These are phyloP conservation scores for Ornithorhynchus anatinus DNA, from an alignment of 2,113 vertebrate species.

Conservation along the genomic window DNA sequence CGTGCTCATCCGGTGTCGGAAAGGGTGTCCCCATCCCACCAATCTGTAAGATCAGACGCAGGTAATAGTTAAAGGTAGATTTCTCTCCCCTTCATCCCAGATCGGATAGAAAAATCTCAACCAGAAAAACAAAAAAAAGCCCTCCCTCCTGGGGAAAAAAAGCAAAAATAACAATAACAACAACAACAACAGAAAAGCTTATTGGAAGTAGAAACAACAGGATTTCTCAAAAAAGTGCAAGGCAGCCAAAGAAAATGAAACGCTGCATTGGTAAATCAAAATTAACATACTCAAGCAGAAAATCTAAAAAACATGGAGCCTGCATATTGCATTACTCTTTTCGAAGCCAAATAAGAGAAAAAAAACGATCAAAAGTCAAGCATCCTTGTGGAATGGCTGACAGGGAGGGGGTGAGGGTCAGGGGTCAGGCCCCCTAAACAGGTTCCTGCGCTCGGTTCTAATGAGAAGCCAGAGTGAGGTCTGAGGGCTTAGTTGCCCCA, in stretches of 20 bases:
- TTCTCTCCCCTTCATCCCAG: neutral
- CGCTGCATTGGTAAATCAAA: slow-evolving; percentile 17
- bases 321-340: neutral
- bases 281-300: neutral
- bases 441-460: too few relatives aligned
- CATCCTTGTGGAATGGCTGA: too few relatives aligned
- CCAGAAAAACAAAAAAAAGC: slow-evolving; percentile 16
- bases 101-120: slow-evolving; percentile 18
- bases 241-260: slow-evolving; percentile 13
- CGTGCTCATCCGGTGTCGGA: too few relatives aligned
- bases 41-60: too few relatives aligned
- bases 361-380: neutral
- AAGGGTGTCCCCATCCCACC: too few relatives aligned
- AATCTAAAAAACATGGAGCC: neutral
- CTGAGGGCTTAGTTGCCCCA: too few relatives aligned
- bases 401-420: too few relatives aligned
- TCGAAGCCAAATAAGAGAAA: slow-evolving; percentile 25
- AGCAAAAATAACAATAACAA: too few relatives aligned
- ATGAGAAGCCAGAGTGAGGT: too few relatives aligned
- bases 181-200: slow-evolving; percentile 3
- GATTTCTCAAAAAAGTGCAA: slow-evolving; percentile 26
- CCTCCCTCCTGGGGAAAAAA: slow-evolving; percentile 8
- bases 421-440: neutral
- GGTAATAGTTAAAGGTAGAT: neutral
- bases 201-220: slow-evolving; percentile 26